A percentile compares a stretch with the other conserved stretches of the same genome.
Conservation (phyloP, 2,888 invertebrate species). For the Chalcis sispes region DNA sequence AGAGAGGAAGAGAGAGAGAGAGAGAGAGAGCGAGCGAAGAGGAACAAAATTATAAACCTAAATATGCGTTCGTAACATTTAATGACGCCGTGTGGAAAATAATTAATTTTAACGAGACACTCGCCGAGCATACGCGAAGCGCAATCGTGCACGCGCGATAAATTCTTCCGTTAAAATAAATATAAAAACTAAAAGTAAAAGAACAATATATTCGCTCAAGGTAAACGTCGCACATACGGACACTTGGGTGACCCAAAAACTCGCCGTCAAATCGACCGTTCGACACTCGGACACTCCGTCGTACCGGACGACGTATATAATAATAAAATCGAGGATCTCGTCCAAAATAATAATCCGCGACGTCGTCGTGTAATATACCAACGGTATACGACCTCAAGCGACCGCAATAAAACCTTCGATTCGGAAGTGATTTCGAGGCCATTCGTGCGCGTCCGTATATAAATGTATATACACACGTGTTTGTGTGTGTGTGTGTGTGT, state of each 20-base stretch:
- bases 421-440: slow-evolving; percentile 23
- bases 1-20: too few relatives aligned
- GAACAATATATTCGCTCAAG: background rate
- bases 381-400: too few relatives aligned
- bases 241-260: background rate
- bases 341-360: background rate
- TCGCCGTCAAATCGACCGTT: background rate
- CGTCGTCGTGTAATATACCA: too few relatives aligned
- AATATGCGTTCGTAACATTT: too few relatives aligned
- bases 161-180: too few relatives aligned
- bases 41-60: too few relatives aligned
- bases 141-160: too few relatives aligned
- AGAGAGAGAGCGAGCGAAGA: background rate
- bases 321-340: slow-evolving; percentile 12
- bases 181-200: too few relatives aligned
- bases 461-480: background rate
- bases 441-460: background rate
- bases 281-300: background rate
- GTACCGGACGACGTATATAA: too few relatives aligned
- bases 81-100: too few relatives aligned
- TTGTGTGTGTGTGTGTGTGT: background rate
- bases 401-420: slow-evolving; percentile 35
- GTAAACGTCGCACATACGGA: background rate
- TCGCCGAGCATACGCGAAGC: too few relatives aligned
- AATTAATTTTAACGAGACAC: too few relatives aligned